Evolutionary conservation across 2,797 vertebrate genomes (phyloP).

Genomic region (Crypturellus tataupa): DNA sequence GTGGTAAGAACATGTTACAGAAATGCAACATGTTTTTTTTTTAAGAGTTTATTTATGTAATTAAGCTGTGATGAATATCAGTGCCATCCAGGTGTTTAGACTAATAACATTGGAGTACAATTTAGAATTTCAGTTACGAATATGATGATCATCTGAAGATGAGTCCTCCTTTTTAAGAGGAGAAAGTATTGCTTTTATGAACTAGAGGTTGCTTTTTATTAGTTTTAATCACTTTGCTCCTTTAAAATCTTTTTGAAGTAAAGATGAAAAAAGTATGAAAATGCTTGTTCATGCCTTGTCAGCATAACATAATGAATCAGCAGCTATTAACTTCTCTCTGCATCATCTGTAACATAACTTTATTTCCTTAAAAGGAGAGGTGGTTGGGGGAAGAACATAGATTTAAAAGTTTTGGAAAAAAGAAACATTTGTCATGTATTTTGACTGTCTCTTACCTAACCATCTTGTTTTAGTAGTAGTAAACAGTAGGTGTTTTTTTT

Average conservation of each 20-base stretch:
- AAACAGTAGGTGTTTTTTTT: neutral
- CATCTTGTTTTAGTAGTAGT: neutral
- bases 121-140: neutral
- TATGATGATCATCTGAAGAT: neutral
- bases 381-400: conserved; percentile 25
- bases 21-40: neutral
- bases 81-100: neutral
- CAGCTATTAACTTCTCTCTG: conserved; percentile 78
- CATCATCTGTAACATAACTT: conserved; percentile 70
- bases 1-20: neutral
- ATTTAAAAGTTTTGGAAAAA: neutral
- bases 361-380: conserved; percentile 66
- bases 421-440: neutral
- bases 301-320: conserved; percentile 90
- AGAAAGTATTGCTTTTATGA: neutral
- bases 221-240: neutral
- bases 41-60: neutral
- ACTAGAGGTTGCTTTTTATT: neutral
- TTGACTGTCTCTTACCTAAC: neutral
- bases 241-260: neutral
- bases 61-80: neutral
- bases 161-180: neutral
- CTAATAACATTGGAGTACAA: neutral
- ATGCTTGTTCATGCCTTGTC: conserved; percentile 90
- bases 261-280: conserved; percentile 64